Conservation (phyloP, 2,113 vertebrate species). For the Brienomyrus longianalis region DNA sequence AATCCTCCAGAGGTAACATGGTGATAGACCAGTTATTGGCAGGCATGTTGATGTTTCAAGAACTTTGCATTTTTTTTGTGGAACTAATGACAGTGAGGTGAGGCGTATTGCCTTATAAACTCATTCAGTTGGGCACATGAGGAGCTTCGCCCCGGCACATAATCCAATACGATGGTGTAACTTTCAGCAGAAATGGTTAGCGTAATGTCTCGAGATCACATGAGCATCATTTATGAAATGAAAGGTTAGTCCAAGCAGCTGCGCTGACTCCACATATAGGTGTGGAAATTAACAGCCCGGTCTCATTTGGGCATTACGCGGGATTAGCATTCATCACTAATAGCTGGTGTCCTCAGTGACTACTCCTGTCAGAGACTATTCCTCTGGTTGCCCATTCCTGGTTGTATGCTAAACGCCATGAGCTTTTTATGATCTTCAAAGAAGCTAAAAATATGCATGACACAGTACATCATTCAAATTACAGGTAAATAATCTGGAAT, state of each 20-base stretch:
- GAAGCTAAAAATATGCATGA: slow-evolving; percentile 33
- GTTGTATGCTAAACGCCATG: background rate
- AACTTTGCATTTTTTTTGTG: background rate
- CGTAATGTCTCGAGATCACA: slow-evolving; percentile 47
- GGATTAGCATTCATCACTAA: slow-evolving; percentile 51
- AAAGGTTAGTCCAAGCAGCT: slow-evolving; percentile 28
- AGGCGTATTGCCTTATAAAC: slow-evolving; percentile 27
- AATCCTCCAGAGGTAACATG: background rate
- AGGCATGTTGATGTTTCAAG: background rate
- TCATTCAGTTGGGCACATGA: slow-evolving; percentile 39
- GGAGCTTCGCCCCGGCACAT: slow-evolving; percentile 41
- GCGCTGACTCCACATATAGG: slow-evolving; percentile 53
- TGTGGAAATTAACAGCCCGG: slow-evolving; percentile 50
- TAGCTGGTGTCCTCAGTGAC: slow-evolving; percentile 15
- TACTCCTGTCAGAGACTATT: slow-evolving; percentile 40
- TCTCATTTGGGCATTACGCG: slow-evolving; percentile 42
- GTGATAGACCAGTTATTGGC: background rate
- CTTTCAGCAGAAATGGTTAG: slow-evolving; percentile 43
- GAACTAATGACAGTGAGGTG: background rate
- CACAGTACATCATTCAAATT: slow-evolving; percentile 63
- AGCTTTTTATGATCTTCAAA: slow-evolving; percentile 45
- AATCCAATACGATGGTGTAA: slow-evolving; percentile 47
- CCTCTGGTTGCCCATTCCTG: background rate
- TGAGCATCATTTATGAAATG: slow-evolving; percentile 47
- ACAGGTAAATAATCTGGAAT: slow-evolving; percentile 47